These are phyloP conservation scores for Thalassarche chlororhynchos DNA, from an alignment of 2,113 vertebrate genomes.

Conservation along the genomic window DNA sequence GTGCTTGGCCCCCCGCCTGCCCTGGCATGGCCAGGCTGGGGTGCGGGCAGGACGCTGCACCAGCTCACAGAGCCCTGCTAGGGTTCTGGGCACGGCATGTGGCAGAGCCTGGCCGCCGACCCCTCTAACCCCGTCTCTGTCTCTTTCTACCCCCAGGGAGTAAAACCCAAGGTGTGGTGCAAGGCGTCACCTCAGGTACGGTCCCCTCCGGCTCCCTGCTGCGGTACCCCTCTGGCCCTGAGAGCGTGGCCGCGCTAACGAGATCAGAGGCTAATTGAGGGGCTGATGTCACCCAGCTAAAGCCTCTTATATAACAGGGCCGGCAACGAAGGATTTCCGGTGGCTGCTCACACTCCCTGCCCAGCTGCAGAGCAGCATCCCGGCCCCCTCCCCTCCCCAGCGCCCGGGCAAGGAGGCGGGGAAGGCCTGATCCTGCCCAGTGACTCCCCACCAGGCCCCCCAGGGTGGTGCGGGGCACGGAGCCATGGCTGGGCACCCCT, in stretches of 20 bases:
- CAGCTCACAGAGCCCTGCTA: not conserved
- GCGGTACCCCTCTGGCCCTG: not conserved
- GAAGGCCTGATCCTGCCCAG: not conserved
- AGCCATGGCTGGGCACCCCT: not conserved
- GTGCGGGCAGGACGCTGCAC: not conserved
- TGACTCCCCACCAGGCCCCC: not conserved
- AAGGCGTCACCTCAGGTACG: slow-evolving; percentile 91
- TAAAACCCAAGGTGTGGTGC: slow-evolving; percentile 90
- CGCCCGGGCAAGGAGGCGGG: not conserved
- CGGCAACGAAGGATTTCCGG: not conserved
- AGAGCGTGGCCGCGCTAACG: not conserved
- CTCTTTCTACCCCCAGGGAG: slow-evolving; percentile 79
- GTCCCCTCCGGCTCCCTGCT: not conserved
- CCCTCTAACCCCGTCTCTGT: not conserved
- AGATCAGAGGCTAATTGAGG: slow-evolving; percentile 57
- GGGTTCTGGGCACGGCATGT: accelerated
- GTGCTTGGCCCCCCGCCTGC: not conserved
- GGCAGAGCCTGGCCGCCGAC: accelerated
- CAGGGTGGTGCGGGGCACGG: accelerated
- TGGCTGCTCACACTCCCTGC: not conserved
- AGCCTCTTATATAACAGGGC: slow-evolving; percentile 53
- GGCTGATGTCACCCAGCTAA: slow-evolving; percentile 58
- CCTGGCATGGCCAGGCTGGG: accelerated
- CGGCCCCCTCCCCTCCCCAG: not conserved
- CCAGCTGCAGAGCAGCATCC: slow-evolving; percentile 5